phyloP scores from a whole-genome alignment of 2,113 vertebrate genomes.

The Axis porcinus region DNA sequence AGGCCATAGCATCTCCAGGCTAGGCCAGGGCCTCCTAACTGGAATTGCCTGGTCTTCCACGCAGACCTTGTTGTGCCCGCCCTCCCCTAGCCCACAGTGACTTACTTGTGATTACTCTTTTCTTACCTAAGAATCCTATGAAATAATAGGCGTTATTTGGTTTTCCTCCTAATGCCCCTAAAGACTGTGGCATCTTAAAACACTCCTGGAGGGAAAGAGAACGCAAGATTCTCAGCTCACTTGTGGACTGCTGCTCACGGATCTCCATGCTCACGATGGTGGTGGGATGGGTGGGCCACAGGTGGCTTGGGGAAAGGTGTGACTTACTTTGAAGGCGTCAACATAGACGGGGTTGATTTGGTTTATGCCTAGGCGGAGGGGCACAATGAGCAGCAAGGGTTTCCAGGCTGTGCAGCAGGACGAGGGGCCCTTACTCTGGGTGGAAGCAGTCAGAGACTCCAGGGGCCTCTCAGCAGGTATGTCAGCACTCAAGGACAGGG shows the following conservation, averaged over 20 bases:
- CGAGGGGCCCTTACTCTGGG: conserved; percentile 61
- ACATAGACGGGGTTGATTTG: conserved; percentile 91
- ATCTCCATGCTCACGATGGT: conserved; percentile 54
- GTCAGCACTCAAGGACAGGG: conserved; percentile 64
- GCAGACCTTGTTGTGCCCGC: conserved; percentile 47
- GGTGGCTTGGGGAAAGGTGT: neutral
- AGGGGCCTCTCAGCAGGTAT: conserved; percentile 42
- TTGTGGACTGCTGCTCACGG: conserved; percentile 56
- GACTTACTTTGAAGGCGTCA: conserved; percentile 87
- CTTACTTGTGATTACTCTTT: conserved; percentile 71
- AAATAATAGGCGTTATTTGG: conserved; percentile 94
- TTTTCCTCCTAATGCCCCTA: conserved; percentile 92
- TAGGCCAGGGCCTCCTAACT: neutral
- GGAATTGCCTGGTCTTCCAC: conserved; percentile 6
- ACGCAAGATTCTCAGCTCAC: conserved; percentile 59
- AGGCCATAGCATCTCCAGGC: neutral
- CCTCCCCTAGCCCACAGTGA: conserved; percentile 50
- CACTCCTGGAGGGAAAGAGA: conserved; percentile 86
- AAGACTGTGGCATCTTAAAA: conserved; percentile 94
- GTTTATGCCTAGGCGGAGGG: conserved; percentile 90
- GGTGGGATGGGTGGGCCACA: conserved; percentile 45
- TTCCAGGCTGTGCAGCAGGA: conserved; percentile 81
- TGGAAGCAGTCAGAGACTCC: conserved; percentile 57
- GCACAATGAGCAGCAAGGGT: conserved; percentile 89
- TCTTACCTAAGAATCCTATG: conserved; percentile 92